Conservation (phyloP, 2,888 invertebrate genomes). For the Folsomia manolachei region DNA sequence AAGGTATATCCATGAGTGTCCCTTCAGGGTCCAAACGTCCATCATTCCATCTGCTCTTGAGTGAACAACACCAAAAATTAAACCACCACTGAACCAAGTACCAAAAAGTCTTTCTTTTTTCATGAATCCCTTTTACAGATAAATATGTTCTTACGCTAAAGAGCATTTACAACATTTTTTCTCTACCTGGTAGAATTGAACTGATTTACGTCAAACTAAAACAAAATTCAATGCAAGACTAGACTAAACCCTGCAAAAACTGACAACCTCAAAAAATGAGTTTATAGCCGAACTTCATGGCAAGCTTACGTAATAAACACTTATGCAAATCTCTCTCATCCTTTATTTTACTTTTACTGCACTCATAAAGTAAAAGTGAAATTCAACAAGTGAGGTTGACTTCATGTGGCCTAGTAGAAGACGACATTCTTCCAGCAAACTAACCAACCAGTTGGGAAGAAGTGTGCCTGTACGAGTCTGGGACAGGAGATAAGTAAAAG, state of each 20-base stretch:
- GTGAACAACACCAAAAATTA: too few species aligned
- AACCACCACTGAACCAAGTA: too few species aligned
- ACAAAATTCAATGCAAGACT: too few species aligned
- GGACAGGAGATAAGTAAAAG: not conserved
- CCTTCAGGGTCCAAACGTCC: not conserved
- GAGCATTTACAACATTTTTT: not conserved
- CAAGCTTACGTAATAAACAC: not conserved
- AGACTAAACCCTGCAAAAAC: too few species aligned
- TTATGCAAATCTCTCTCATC: slow-evolving; percentile 5
- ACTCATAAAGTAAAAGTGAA: not conserved
- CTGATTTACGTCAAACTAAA: too few species aligned
- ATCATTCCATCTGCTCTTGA: not conserved
- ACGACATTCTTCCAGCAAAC: not conserved
- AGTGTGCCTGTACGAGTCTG: not conserved
- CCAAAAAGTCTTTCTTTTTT: not conserved
- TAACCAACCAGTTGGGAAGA: not conserved
- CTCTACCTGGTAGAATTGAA: too few species aligned
- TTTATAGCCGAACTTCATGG: too few species aligned
- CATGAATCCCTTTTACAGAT: not conserved
- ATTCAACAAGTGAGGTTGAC: not conserved
- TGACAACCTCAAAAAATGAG: not conserved
- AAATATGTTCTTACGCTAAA: not conserved
- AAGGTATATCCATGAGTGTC: not conserved
- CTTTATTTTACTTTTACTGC: slow-evolving; percentile 1
- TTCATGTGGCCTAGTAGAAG: not conserved